A percentile compares a stretch with the other conserved stretches of the same genome.
Evolutionary conservation across 2,797 vertebrate genomes (phyloP).

Genomic region (Somateria mollissima): DNA sequence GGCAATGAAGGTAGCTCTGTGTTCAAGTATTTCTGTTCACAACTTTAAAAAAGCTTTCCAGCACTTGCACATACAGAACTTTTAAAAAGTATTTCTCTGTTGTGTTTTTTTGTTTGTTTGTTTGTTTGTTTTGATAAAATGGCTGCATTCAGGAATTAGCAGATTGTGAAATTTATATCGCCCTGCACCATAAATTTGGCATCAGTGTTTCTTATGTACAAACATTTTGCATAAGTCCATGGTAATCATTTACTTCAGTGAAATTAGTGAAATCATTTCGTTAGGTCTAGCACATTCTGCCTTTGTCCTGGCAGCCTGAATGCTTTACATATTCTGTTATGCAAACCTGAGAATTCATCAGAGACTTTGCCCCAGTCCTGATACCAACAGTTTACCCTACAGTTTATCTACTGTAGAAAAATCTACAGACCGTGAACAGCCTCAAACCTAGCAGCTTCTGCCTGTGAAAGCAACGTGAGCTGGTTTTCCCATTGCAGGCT

Average conservation of each 20-base stretch:
- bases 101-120: no score
- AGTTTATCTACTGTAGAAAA: not conserved
- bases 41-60: not conserved
- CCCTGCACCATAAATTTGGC: not conserved
- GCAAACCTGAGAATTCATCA: constrained; percentile 12
- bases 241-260: not conserved
- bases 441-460: constrained; percentile 25
- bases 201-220: not conserved
- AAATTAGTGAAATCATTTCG: not conserved
- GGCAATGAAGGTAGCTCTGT: not conserved
- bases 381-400: not conserved
- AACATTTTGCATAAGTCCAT: not conserved
- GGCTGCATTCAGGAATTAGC: not conserved
- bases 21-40: not conserved
- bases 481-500: not conserved
- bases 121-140: not conserved
- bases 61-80: not conserved
- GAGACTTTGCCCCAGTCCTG: not conserved
- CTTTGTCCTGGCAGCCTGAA: not conserved
- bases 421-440: not conserved
- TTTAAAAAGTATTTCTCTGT: not conserved
- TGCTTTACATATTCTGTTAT: not conserved
- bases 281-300: not conserved
- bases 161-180: not conserved
- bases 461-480: not conserved